Evolutionary conservation across 2,888 invertebrate species (phyloP).

Genomic region (Heliconius ismenius): DNA sequence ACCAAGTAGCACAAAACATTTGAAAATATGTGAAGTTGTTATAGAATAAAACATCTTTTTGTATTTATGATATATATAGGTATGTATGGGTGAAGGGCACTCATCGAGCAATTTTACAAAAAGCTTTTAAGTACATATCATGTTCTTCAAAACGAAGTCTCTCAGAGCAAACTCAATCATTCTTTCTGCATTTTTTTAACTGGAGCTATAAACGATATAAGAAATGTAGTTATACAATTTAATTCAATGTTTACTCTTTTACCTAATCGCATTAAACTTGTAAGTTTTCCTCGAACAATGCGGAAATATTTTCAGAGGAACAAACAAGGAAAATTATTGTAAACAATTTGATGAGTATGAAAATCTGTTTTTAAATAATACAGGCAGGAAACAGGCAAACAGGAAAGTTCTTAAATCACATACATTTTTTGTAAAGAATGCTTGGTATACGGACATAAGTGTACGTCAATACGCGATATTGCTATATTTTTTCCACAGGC

Average conservation of each 20-base stretch:
- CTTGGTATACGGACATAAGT: neutral
- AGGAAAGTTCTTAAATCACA: neutral
- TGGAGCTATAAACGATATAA: neutral
- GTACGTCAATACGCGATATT: conserved; percentile 3
- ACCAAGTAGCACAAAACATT: neutral
- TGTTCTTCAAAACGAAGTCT: neutral
- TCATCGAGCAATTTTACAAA: conserved; percentile 13
- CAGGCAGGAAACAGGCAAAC: neutral
- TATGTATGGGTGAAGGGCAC: neutral
- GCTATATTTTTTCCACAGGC: conserved; percentile 31
- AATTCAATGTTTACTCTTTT: conserved; percentile 2
- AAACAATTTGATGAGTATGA: neutral
- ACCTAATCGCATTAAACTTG: conserved; percentile 28
- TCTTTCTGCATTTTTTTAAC: conserved; percentile 7
- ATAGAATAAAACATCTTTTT: neutral
- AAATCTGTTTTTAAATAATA: neutral
- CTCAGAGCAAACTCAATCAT: neutral
- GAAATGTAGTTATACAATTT: neutral
- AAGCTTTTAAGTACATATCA: conserved; percentile 1
- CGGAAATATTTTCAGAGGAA: conserved; percentile 29
- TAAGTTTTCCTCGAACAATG: conserved; percentile 34
- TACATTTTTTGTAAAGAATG: neutral
- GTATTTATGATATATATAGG: neutral
- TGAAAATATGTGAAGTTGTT: neutral
- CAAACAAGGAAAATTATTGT: conserved; percentile 22